Base-by-base conservation (phyloP, 2,888 invertebrate genomes). In the Watsonalla cultraria region DNA sequence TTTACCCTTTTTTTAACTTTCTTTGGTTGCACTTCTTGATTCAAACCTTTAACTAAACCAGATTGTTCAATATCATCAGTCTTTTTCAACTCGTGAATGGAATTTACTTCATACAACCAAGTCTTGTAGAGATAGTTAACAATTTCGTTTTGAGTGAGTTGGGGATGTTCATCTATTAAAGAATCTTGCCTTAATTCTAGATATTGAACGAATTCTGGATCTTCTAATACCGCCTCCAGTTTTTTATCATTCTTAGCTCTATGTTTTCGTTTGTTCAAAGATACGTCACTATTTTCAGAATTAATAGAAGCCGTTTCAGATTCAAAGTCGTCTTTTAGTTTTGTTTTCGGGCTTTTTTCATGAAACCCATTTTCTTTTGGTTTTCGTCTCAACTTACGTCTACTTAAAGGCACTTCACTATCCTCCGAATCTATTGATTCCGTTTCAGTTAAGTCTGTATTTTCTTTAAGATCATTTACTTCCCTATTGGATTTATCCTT, bases 101-200 rank as follows among this genome's bases (percentile, higher is more conserved):
- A 74, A 52, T 72, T 82, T 50, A 87, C 82, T 61, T 84, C 81
- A 37, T 87, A 88, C 34, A 81, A 62, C 92, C 92, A 92, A 6
- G 86, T 86, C 65, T 92, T 90, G 46, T 84, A 82, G 46, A 92
- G 75, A 70, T 92, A 92, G 7, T 68, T 70, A 42, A 80, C 75
- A 7, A 92, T 80, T 63, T 92, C 90, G 0, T 82, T 76, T 46
- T 83, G 78, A 0, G 81, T 78, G 7, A 92, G 73, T 47, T 92
- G 81, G 0, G 92, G 91, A 69, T 92, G 83, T 59, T 91, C 84
- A 49, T 91, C 90, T 51, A 88, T 81, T 9, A 92, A 66, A 24
- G 76, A 69, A 61, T 92, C 91, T 65, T 86, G 87, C 62, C 82
- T 85, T 33, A 88, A 60, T 60, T 91, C 87, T 35, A 89, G 70